Base-by-base conservation (phyloP, 2,113 vertebrate genomes). In the Alaudala cheleensis region DNA sequence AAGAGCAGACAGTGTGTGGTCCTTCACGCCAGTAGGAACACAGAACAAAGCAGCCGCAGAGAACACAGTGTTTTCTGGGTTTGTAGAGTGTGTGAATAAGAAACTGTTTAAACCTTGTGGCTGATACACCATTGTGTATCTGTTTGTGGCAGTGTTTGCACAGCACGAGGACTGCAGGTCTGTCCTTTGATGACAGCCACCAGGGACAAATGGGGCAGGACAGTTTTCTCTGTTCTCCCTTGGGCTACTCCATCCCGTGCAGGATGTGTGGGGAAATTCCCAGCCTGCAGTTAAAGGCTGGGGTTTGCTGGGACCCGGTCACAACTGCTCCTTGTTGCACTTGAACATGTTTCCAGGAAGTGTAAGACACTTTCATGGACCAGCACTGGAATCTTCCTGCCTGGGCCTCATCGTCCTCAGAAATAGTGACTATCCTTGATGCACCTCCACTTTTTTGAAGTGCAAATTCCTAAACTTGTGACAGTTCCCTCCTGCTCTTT, bases 221-320 rank as follows among this genome's bases (percentile, higher is more conserved):
- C 14, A 25, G 12, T 29, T 76, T 72, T 64, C 28, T 29, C 42
- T 39, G 4, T 19, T 73, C 40, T 90, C 13, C 5, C 14, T 11
- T 0, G 1, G 24, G 13, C 24, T 51, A 15, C 11, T 19, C 16
- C 0, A 5, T 2, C 6, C 23, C 42, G n/a, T 1, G 0, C 11
- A 31, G n/a, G n/a, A 57, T 0, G 5, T 20, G 12, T 39, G 33
- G 12, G 21, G 39, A 86, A 86, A 33, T 39, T 73, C n/a, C 39
- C 20, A 12, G 3, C 62, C 51, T 39, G n/a, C 28, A 23, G 6
- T 0, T 1, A 10, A 9, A 2, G 7, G 3, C 0, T 80, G 25
- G 6, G 8, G 18, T 37, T 84, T 87, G 28, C 45, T 51, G 29
- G 31, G 14, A 19, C 54, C 14, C 12, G 57, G 16, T n/a, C 21